Evolutionary conservation across 2,888 invertebrate species (phyloP).

Genomic region (Serripes groenlandicus): DNA sequence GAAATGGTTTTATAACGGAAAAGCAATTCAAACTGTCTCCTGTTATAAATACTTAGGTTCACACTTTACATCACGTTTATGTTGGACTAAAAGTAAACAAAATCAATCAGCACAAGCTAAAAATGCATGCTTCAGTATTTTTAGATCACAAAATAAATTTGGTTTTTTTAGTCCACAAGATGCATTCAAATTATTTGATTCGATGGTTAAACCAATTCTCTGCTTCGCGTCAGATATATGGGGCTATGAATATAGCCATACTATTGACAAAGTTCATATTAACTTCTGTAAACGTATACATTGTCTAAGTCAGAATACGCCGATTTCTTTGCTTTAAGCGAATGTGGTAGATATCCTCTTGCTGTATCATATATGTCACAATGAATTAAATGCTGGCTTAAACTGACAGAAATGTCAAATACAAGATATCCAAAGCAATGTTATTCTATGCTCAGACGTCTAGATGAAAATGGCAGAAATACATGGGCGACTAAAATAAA

Average conservation of each 20-base stretch:
- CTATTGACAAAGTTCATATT: background rate
- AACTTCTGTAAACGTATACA: background rate
- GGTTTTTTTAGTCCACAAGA: background rate
- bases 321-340: background rate
- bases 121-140: background rate
- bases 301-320: background rate
- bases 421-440: conserved; percentile 28
- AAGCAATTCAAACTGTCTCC: no score
- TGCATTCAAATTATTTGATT: conserved; percentile 16
- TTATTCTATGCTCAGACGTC: conserved; percentile 19
- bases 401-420: background rate
- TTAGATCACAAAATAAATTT: background rate
- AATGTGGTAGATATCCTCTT: background rate
- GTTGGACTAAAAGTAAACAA: no score
- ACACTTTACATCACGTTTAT: no score
- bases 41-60: no score
- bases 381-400: background rate
- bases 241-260: conserved; percentile 3
- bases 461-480: conserved; percentile 13
- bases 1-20: no score
- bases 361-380: background rate
- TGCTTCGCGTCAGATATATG: conserved; percentile 18
- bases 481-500: conserved; percentile 25
- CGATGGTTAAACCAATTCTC: conserved; percentile 10
- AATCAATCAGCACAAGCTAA: conserved; percentile 11